A percentile compares a stretch with the other conserved stretches of the same genome.
phyloP scores from a whole-genome alignment of 2,113 vertebrate genomes.

The Melospiza georgiana region DNA sequence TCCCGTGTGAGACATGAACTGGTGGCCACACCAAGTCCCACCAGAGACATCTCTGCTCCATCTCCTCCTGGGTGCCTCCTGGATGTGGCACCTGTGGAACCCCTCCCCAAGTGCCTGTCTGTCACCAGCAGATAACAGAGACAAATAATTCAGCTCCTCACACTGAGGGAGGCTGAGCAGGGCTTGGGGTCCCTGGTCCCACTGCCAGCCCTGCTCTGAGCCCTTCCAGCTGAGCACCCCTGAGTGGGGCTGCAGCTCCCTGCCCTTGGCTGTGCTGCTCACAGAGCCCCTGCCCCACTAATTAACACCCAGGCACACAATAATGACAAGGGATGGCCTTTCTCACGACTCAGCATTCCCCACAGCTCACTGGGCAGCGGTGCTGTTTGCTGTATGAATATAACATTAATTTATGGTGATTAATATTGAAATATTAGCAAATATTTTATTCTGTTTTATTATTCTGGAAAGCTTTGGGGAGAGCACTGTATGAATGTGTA shows the following conservation, averaged over 20 bases:
- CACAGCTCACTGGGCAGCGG: background rate
- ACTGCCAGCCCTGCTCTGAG: background rate
- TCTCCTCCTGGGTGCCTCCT: background rate
- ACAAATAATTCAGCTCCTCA: accelerated
- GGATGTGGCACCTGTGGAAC: accelerated
- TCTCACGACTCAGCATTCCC: conserved; percentile 20
- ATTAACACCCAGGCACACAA: conserved; percentile 24
- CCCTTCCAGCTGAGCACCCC: accelerated
- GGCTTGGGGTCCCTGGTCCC: background rate
- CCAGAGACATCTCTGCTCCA: background rate
- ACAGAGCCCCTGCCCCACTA: background rate
- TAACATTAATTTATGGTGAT: conserved; percentile 59
- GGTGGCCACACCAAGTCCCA: background rate
- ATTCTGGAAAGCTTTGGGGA: conserved; percentile 26
- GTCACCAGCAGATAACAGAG: too few relatives aligned
- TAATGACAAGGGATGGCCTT: background rate
- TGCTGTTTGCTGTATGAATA: conserved; percentile 40
- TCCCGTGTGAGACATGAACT: accelerated
- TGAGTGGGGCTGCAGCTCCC: background rate
- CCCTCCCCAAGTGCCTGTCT: accelerated
- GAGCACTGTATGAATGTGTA: background rate
- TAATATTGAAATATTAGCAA: conserved; percentile 63
- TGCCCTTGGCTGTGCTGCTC: background rate
- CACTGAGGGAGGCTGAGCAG: background rate
- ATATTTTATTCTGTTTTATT: conserved; percentile 56